phyloP scores from a whole-genome alignment of 1,140 invertebrate genomes.

The Bombyx mandarina region DNA sequence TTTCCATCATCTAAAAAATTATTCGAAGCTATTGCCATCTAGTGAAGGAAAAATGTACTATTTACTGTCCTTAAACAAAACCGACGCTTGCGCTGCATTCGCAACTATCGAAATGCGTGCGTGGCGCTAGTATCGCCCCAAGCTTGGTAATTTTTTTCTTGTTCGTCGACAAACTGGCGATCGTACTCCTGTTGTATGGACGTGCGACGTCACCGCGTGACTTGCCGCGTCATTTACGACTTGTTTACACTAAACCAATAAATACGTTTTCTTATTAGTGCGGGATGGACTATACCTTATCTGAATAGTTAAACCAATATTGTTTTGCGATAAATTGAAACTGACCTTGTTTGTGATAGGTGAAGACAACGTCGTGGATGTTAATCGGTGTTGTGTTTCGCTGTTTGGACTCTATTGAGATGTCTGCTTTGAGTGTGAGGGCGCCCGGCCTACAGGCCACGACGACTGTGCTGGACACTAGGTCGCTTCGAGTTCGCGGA shows the following conservation, averaged over 20 bases:
- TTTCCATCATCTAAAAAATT: slow-evolving; percentile 3
- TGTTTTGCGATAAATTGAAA: slow-evolving; percentile 29
- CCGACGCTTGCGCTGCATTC: slow-evolving; percentile 14
- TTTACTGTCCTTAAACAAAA: slow-evolving; percentile 22
- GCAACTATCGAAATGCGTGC: not conserved
- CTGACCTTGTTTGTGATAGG: slow-evolving; percentile 50
- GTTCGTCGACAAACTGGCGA: slow-evolving; percentile 6
- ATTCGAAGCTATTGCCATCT: slow-evolving; percentile 34
- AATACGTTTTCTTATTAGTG: slow-evolving; percentile 43
- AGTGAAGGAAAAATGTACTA: slow-evolving; percentile 25
- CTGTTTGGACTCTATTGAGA: slow-evolving; percentile 40
- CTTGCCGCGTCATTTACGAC: slow-evolving; percentile 36
- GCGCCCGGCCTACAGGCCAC: slow-evolving; percentile 51
- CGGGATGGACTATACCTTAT: slow-evolving; percentile 47
- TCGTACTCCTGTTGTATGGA: slow-evolving; percentile 27
- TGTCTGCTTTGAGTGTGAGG: slow-evolving; percentile 63
- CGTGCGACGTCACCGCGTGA: slow-evolving; percentile 30
- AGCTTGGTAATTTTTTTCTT: slow-evolving; percentile 10
- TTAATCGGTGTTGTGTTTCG: slow-evolving; percentile 46
- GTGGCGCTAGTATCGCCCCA: slow-evolving; percentile 10
- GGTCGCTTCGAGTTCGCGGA: slow-evolving; percentile 45
- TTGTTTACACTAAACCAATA: slow-evolving; percentile 50
- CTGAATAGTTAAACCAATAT: slow-evolving; percentile 23
- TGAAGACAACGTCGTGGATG: slow-evolving; percentile 46
- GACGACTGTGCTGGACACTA: slow-evolving; percentile 47